Conservation (phyloP, 2,797 vertebrate species). For the Astyanax mexicanus region DNA sequence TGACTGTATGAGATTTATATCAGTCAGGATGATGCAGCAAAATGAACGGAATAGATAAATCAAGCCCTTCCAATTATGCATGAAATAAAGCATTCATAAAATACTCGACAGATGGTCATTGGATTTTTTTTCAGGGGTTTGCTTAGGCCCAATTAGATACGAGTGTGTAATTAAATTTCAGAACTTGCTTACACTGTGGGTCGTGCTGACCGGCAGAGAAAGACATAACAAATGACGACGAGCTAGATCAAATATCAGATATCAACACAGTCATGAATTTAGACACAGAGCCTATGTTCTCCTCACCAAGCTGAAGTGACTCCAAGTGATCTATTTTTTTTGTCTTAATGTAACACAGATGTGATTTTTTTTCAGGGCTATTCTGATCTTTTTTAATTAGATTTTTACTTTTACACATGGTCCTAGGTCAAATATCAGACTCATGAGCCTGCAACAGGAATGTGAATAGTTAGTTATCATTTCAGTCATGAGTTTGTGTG, state of each 20-base stretch:
- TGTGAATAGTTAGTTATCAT: too few relatives aligned
- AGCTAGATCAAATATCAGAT: slow-evolving; percentile 29
- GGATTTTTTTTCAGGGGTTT: slow-evolving; percentile 35
- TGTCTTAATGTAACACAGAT: too few relatives aligned
- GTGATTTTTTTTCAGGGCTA: too few relatives aligned
- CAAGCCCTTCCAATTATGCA: slow-evolving; percentile 26
- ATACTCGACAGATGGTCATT: slow-evolving; percentile 46
- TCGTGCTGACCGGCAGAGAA: slow-evolving; percentile 12
- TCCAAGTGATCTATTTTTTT: too few relatives aligned
- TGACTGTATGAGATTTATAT: too few relatives aligned
- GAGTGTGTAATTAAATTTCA: slow-evolving; percentile 12
- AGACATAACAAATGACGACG: slow-evolving; percentile 34
- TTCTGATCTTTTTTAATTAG: too few relatives aligned
- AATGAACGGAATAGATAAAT: slow-evolving; percentile 31
- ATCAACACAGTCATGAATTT: slow-evolving; percentile 4
- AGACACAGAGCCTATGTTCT: not conserved
- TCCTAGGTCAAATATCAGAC: too few relatives aligned
- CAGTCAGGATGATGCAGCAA: slow-evolving; percentile 8
- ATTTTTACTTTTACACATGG: too few relatives aligned
- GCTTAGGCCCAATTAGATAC: slow-evolving; percentile 23
- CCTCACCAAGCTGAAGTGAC: too few relatives aligned
- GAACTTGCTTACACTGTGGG: slow-evolving; percentile 16
- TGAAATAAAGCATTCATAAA: slow-evolving; percentile 33
- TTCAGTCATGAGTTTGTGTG: too few relatives aligned
- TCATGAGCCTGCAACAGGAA: too few relatives aligned